These are phyloP conservation scores for Cheilinus undulatus DNA, from an alignment of 2,113 vertebrate genomes.

Conservation along the genomic window DNA sequence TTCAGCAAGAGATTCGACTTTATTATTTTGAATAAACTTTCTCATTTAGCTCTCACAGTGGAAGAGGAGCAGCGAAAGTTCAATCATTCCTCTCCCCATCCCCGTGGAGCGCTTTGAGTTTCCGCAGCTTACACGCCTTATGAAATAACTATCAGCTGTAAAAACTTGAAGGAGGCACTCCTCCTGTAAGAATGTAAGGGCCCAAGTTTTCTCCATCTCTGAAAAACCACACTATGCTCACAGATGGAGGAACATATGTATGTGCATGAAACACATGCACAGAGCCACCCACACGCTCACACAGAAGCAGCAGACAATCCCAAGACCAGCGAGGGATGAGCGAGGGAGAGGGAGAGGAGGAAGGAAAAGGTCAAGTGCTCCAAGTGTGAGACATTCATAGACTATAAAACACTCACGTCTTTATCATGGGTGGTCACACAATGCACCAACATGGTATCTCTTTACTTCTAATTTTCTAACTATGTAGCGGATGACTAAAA, in stretches of 20 bases:
- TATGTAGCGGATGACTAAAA: background rate
- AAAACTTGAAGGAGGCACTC: conserved; percentile 65
- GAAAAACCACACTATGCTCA: conserved; percentile 33
- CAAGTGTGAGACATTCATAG: conserved; percentile 9
- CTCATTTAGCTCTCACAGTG: conserved; percentile 24
- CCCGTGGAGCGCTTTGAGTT: conserved; percentile 16
- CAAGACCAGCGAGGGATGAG: conserved; percentile 31
- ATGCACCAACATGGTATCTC: background rate
- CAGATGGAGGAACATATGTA: conserved; percentile 65
- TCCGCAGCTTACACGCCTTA: conserved; percentile 31
- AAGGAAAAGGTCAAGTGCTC: conserved; percentile 58
- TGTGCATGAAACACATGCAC: conserved; percentile 9
- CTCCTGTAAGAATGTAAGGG: conserved; percentile 62
- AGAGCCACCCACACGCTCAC: conserved; percentile 1
- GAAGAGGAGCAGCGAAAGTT: background rate
- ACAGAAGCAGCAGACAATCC: conserved; percentile 17
- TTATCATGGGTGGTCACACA: conserved; percentile 1
- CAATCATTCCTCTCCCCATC: conserved; percentile 19
- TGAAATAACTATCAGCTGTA: conserved; percentile 75
- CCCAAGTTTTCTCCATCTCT: background rate
- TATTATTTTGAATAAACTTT: conserved; percentile 21
- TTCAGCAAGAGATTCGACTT: conserved; percentile 25
- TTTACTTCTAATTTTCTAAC: background rate
- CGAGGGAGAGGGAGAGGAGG: conserved; percentile 46
- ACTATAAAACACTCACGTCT: conserved; percentile 18